These are phyloP conservation scores for Lasaia peninsularis DNA, from an alignment of 1,140 invertebrate species.

Conservation along the genomic window DNA sequence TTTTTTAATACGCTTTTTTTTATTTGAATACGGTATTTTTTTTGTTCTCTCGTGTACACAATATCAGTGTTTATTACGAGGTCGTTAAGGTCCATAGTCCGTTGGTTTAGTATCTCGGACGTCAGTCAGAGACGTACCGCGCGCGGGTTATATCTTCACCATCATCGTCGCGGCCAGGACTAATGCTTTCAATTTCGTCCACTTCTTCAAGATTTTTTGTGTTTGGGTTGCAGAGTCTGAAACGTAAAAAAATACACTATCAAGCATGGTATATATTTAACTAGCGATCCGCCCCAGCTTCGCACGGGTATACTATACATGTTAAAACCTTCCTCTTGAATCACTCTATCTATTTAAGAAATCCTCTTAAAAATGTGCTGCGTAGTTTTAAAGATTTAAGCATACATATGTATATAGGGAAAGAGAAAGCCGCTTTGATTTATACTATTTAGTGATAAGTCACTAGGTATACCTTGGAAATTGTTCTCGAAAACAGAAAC, in stretches of 20 bases:
- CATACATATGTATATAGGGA: too few species aligned
- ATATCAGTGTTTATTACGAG: not conserved
- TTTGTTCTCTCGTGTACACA: not conserved
- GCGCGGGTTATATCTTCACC: constrained; percentile 33
- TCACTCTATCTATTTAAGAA: too few species aligned
- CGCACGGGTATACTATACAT: too few species aligned
- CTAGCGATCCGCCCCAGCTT: too few species aligned
- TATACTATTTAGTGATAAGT: too few species aligned
- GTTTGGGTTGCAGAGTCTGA: constrained; percentile 76
- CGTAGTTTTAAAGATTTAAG: too few species aligned
- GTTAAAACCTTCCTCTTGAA: too few species aligned
- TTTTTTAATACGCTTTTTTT: not conserved
- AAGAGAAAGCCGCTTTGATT: too few species aligned
- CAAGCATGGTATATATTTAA: too few species aligned
- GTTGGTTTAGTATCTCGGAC: constrained; percentile 20
- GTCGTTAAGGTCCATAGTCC: constrained; percentile 3
- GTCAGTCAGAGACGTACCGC: constrained; percentile 60
- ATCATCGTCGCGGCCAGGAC: constrained; percentile 53
- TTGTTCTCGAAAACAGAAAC: too few species aligned
- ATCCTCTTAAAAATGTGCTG: too few species aligned
- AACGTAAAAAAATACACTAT: constrained; percentile 18
- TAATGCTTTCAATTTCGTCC: constrained; percentile 68
- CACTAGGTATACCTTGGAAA: too few species aligned
- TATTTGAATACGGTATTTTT: not conserved
- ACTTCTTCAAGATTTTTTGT: constrained; percentile 74